Base-by-base conservation (phyloP, 2,888 invertebrate species). In the Mythimna impura region DNA sequence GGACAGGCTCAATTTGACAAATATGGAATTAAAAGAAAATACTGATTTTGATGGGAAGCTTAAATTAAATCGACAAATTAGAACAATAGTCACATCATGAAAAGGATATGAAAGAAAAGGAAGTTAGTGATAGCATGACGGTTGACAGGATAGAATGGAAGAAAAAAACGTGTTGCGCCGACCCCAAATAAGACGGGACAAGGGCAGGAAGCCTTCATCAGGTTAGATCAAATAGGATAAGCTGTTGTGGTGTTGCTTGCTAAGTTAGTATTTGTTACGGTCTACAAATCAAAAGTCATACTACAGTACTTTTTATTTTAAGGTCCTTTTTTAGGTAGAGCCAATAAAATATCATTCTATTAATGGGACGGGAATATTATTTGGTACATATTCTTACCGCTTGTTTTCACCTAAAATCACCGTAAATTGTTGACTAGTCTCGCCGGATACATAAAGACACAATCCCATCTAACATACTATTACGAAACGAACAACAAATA, bases 401-500 rank as follows among this genome's bases (percentile, higher is more conserved):
- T 61, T 14, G 12, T 22, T 58, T 50, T 60, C 14, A 22, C 14
- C 14, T 12, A 20, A 40, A 8, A 25, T 58, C 25, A 9, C 5
- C 1, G 20, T 55, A 66, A 5, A 66, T 60, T 30, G 22, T 30
- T 52, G 55, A 61, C n/a, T 40, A 47, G 40, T 55, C 52, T 70
- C 25, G 20, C 12, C 30, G 34, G 30, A 34, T 55, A 67, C 66
- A 81, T 64, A 67, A 60, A 67, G 63, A 43, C 63, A 25, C 34
- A 34, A 66, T 62, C 12, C 64, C 14, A 62, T 78, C 36, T 67
- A 61, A 76, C 63, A 57, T 55, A 62, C 14, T 73, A 63, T 73
- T 76, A 69, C 73, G 57, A 75, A 68, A 73, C 34, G 43, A 75
- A 74, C 66, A 57, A 63, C 52, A 70, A 74, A 74, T 43, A 65